These are phyloP conservation scores for Suricata suricatta DNA, from an alignment of 2,113 vertebrate genomes.

Conservation along the genomic window DNA sequence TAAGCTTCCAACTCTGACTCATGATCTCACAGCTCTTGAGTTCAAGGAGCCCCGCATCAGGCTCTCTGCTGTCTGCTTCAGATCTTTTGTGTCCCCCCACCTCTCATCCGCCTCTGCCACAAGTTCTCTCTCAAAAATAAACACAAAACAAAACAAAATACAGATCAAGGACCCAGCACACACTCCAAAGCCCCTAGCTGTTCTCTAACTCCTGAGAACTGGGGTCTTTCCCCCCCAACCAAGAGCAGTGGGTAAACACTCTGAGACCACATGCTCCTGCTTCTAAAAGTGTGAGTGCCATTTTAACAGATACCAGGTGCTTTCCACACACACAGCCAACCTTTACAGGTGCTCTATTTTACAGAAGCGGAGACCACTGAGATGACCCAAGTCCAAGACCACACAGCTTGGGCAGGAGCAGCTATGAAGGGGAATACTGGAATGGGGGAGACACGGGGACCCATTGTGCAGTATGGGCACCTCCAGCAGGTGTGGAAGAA, in stretches of 20 bases:
- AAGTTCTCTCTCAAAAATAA: no score
- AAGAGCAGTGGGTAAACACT: background rate
- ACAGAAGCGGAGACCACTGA: background rate
- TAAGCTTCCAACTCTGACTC: no score
- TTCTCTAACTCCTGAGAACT: background rate
- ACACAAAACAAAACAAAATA: no score
- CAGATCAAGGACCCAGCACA: background rate
- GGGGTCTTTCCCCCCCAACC: background rate
- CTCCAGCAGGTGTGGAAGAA: background rate
- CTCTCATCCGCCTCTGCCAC: no score
- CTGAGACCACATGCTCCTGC: background rate
- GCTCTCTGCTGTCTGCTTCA: no score
- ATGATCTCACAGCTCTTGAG: no score
- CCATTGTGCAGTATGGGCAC: rapidly evolving
- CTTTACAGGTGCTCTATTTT: background rate
- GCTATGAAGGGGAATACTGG: background rate
- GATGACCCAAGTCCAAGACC: background rate
- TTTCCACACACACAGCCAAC: background rate
- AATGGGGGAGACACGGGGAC: background rate
- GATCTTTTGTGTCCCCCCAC: no score
- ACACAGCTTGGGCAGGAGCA: background rate
- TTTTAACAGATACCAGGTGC: background rate
- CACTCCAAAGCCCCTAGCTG: background rate
- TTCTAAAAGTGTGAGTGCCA: background rate
- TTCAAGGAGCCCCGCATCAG: no score